Evolutionary conservation across 2,113 vertebrate species (phyloP).

Genomic region (Brachypteracias leptosomus): DNA sequence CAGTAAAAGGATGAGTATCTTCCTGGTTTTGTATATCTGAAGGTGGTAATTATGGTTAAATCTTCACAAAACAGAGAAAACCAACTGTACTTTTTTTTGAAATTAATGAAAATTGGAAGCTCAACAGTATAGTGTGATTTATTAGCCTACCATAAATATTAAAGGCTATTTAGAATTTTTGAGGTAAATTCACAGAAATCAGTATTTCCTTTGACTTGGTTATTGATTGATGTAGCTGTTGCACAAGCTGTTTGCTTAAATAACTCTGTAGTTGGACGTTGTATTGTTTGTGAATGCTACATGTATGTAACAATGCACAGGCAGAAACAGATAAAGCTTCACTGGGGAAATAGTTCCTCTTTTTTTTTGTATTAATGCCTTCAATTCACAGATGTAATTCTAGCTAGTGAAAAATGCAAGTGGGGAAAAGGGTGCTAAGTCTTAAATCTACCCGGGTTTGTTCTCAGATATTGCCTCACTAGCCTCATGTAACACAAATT

Average conservation of each 20-base stretch:
- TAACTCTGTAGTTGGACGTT: neutral
- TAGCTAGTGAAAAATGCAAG: neutral
- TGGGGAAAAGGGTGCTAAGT: neutral
- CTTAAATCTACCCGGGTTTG: neutral
- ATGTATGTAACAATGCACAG: neutral
- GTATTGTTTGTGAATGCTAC: neutral
- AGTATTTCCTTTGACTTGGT: neutral
- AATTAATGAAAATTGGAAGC: neutral
- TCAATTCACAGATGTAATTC: neutral
- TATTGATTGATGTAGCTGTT: neutral
- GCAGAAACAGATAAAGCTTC: neutral
- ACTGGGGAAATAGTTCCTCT: neutral
- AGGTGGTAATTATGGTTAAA: neutral
- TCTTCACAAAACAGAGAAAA: neutral
- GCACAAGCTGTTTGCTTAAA: neutral
- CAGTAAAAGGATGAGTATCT: neutral
- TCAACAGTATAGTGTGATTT: neutral
- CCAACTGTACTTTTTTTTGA: neutral
- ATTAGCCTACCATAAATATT: neutral
- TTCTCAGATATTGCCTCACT: neutral
- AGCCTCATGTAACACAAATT: neutral
- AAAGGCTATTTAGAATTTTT: neutral
- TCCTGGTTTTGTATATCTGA: neutral
- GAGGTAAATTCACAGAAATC: neutral
- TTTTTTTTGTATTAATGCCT: neutral